A percentile compares a stretch with the other conserved stretches of the same genome.
Conservation (phyloP, 2,113 vertebrate genomes). For the Entelurus aequoreus region DNA sequence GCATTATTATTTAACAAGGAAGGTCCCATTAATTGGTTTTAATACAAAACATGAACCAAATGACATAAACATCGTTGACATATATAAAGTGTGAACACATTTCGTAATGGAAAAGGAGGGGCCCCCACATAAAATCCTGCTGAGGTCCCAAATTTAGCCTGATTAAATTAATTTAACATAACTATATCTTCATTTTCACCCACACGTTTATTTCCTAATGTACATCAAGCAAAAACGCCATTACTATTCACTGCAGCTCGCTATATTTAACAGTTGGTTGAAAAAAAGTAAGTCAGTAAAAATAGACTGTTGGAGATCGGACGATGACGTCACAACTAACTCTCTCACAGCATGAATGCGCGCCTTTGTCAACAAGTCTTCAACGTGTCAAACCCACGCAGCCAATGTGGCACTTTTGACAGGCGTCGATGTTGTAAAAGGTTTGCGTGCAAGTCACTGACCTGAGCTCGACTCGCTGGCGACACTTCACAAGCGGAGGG, state of each 20-base stretch:
- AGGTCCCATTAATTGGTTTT: too few species aligned
- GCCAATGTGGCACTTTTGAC: accelerated
- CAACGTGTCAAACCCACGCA: constrained; percentile 40
- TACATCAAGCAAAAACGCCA: neutral
- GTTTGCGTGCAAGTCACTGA: neutral
- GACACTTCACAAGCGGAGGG: neutral
- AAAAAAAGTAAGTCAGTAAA: neutral
- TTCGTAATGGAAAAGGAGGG: too few species aligned
- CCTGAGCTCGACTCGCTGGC: constrained; percentile 13
- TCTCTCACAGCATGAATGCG: constrained; percentile 42
- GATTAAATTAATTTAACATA: neutral
- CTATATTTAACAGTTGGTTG: neutral
- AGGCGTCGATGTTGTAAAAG: too few species aligned
- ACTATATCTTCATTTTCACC: neutral
- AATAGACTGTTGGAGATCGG: neutral
- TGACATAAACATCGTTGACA: too few species aligned
- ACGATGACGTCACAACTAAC: neutral
- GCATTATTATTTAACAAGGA: too few species aligned
- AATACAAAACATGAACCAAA: too few species aligned
- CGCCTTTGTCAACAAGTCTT: constrained; percentile 55
- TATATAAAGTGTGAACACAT: too few species aligned
- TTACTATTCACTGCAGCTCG: neutral
- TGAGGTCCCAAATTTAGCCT: too few species aligned
- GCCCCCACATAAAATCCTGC: too few species aligned
- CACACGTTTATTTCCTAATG: too few species aligned